Base-by-base conservation (phyloP, 53 echinoderm and acorn worm species). In the Paelopatides confundens region DNA sequence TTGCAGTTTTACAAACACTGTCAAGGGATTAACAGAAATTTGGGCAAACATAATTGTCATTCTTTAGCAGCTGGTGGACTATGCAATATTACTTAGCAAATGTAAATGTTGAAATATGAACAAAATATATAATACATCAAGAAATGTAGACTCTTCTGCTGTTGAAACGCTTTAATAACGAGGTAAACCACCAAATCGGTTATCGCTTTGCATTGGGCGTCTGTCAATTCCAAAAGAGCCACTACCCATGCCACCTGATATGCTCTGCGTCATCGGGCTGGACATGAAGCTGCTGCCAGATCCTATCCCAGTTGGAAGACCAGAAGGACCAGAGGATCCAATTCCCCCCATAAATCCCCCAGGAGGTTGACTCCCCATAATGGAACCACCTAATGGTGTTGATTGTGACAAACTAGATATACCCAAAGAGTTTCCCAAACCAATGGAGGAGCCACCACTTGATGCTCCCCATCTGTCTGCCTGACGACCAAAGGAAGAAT, bases 381-480 rank as follows among this genome's bases (percentile, higher is more conserved):
- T 76, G 79, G 91, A 66, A 81, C 54, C 53, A 50, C 79, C 53
- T 71, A 95, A 65, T 29, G 90, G 77, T 11, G 90, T 69, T 79
- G 88, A 85, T 82, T 92, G 95, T 18, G 90, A 86, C 66, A 88
- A 85, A 48, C 89, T 68, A 1, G 86, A 86, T 63, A 89, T 66
- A 4, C 39, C 24, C 8, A 62, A 37, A 35, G 37, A 64, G 18
- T 31, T 29, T n/a, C 63, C 33, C 47, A 83, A 23, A 33, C 84
- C 47, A 0, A 91, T 64, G 23, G 90, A 88, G 54, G 92, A 88
- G 58, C 92, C 87, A 36, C 90, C 84, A 9, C 51, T 70, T 10
- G 85, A 79, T 17, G 87, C 85, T 62, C 48, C 83, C 91, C 91
- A 91, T 39, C 91, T 74, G 28, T 91, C 91, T 35, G 21, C 50